Percentiles rank a stretch among this genome's conserved stretches.
These are phyloP conservation scores for Sphinx pinastri DNA, from an alignment of 2,888 invertebrate genomes.

Conservation along the genomic window DNA sequence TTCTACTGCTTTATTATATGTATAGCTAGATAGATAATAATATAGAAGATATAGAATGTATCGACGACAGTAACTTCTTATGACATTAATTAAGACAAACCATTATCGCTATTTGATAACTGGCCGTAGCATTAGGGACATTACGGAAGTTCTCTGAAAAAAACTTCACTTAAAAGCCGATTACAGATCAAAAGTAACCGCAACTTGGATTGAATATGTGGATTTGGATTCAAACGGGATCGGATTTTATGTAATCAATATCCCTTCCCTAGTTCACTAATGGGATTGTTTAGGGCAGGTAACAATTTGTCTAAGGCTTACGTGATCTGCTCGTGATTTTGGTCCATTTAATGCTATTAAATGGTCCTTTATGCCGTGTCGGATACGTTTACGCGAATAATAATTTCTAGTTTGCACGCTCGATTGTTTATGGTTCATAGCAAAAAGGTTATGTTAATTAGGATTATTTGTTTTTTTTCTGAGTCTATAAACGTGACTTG, in stretches of 20 bases:
- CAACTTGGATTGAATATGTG: too few relatives aligned
- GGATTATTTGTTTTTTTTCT: not conserved
- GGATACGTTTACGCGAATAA: not conserved
- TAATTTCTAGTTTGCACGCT: not conserved
- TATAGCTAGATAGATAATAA: too few relatives aligned
- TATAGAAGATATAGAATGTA: too few relatives aligned
- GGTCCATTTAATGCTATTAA: conserved; percentile 1
- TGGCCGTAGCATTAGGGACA: too few relatives aligned
- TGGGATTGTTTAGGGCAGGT: not conserved
- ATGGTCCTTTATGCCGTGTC: not conserved
- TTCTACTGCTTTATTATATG: too few relatives aligned
- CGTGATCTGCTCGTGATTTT: conserved; percentile 8
- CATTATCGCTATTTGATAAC: too few relatives aligned
- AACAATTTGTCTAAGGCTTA: not conserved
- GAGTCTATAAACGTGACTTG: too few relatives aligned
- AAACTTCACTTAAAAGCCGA: too few relatives aligned
- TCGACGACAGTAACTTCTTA: too few relatives aligned
- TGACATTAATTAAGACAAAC: too few relatives aligned
- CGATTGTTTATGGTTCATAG: not conserved
- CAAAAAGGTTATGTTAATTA: not conserved
- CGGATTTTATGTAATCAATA: not conserved
- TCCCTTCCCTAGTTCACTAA: not conserved
- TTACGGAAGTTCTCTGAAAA: too few relatives aligned
- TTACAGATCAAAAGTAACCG: too few relatives aligned
- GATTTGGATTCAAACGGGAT: not conserved